Evolutionary conservation across 2,797 vertebrate species (phyloP).

Genomic region (Sebastes hopkinsi): DNA sequence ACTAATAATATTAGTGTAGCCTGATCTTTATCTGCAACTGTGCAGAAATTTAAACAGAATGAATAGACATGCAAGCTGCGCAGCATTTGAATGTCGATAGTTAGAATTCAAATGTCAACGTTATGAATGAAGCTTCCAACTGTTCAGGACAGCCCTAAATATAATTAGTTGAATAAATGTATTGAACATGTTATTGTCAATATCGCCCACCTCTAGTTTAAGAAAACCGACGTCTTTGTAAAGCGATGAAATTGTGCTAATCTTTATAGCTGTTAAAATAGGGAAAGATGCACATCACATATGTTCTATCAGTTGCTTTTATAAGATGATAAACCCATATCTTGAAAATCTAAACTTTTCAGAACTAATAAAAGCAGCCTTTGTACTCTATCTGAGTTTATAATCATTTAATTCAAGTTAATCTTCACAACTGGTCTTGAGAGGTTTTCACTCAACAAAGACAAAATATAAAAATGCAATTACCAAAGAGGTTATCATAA

Average conservation of each 20-base stretch:
- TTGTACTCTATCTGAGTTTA: not conserved
- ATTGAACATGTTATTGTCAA: not conserved
- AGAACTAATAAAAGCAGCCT: not conserved
- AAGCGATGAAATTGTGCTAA: not conserved
- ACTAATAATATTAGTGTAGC: too few relatives aligned
- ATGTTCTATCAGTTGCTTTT: not conserved
- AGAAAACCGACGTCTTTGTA: not conserved
- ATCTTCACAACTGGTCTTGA: not conserved
- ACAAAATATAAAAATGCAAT: slow-evolving; percentile 19
- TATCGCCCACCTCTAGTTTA: not conserved
- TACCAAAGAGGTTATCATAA: slow-evolving; percentile 35
- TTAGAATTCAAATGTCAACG: not conserved
- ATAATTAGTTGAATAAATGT: too few relatives aligned
- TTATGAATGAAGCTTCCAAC: not conserved
- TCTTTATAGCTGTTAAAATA: not conserved
- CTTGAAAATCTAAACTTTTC: not conserved
- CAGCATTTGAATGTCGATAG: not conserved
- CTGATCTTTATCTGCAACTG: not conserved
- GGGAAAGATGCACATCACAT: not conserved
- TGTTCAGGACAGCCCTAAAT: not conserved
- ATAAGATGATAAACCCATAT: not conserved
- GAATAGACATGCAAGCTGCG: not conserved
- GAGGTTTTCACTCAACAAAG: slow-evolving; percentile 5
- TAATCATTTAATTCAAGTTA: not conserved
- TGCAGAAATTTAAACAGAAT: not conserved